A percentile compares a stretch with the other conserved stretches of the same genome.
Conservation (phyloP, 2,113 vertebrate species). For the Phrynosoma blainvillii region DNA sequence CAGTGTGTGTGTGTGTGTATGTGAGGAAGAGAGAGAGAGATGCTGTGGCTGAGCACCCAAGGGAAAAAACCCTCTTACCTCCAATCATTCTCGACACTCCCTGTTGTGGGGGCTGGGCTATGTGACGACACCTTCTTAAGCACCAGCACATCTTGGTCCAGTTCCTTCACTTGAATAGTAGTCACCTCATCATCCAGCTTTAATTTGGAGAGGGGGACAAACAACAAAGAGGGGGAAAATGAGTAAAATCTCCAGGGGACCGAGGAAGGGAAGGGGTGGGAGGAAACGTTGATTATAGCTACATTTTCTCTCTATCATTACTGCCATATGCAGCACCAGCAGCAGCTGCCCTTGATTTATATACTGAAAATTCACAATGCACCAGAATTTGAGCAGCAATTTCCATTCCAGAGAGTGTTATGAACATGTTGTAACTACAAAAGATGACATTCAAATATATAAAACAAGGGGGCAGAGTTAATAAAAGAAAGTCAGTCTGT, state of each 20-base stretch:
- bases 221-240: slow-evolving; percentile 15
- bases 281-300: slow-evolving; percentile 47
- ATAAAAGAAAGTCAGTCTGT: not conserved
- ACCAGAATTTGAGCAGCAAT: slow-evolving; percentile 23
- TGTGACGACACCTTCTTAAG: slow-evolving; percentile 88
- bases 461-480: not conserved
- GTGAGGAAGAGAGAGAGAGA: too few relatives aligned
- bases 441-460: not conserved
- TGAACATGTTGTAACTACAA: not conserved
- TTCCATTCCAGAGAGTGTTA: not conserved
- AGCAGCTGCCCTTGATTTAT: slow-evolving; percentile 37
- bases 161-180: slow-evolving; percentile 82
- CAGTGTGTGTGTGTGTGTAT: slow-evolving; percentile 60
- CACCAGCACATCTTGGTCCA: slow-evolving; percentile 85
- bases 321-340: slow-evolving; percentile 8
- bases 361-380: slow-evolving; percentile 38
- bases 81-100: slow-evolving; percentile 70
- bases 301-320: slow-evolving; percentile 22
- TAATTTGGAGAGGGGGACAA: slow-evolving; percentile 57
- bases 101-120: slow-evolving; percentile 81
- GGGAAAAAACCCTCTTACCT: slow-evolving; percentile 75
- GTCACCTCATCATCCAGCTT: slow-evolving; percentile 85
- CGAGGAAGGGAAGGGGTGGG: slow-evolving; percentile 8
- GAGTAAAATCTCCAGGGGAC: slow-evolving; percentile 27
- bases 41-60: slow-evolving; percentile 40